Evolutionary conservation across 2,797 vertebrate genomes (phyloP).

Genomic region (Kryptolebias ocellatus): DNA sequence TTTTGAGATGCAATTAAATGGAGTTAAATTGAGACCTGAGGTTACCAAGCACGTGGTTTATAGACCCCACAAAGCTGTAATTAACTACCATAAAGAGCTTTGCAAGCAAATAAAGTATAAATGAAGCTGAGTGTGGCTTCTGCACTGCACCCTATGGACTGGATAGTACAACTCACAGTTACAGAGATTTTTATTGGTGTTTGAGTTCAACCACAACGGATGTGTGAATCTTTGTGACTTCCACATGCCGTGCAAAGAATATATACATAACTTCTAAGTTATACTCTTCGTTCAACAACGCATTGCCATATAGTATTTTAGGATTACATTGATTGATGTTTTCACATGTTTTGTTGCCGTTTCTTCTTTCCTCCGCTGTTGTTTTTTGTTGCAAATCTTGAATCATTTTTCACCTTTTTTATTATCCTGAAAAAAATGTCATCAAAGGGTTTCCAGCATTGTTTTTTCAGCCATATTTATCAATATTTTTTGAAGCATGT

Average conservation of each 20-base stretch:
- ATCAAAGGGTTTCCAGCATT: conserved; percentile 46
- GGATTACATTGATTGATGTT: too few relatives aligned
- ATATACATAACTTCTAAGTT: too few relatives aligned
- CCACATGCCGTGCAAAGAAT: conserved; percentile 14
- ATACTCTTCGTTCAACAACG: conserved; percentile 28
- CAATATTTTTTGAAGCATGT: conserved; percentile 56
- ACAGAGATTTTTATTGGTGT: conserved; percentile 36
- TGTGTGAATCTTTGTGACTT: conserved; percentile 33
- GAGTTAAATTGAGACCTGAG: conserved; percentile 33
- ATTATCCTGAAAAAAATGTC: conserved; percentile 50
- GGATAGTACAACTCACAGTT: conserved; percentile 26
- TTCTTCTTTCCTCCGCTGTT: too few relatives aligned
- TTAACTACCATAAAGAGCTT: conserved; percentile 53
- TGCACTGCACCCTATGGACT: conserved; percentile 32
- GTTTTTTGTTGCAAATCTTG: conserved; percentile 46
- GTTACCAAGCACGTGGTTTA: conserved; percentile 34
- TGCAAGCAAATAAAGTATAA: conserved; percentile 31
- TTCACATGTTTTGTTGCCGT: too few relatives aligned
- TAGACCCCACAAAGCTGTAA: conserved; percentile 33
- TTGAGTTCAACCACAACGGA: conserved; percentile 24
- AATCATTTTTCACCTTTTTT: conserved; percentile 46
- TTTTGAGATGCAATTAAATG: conserved; percentile 19
- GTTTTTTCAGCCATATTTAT: conserved; percentile 53
- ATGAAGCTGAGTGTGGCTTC: conserved; percentile 17
- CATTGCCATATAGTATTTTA: too few relatives aligned